These are phyloP conservation scores for Pipa parva DNA, from an alignment of 2,113 vertebrate species.

Conservation along the genomic window DNA sequence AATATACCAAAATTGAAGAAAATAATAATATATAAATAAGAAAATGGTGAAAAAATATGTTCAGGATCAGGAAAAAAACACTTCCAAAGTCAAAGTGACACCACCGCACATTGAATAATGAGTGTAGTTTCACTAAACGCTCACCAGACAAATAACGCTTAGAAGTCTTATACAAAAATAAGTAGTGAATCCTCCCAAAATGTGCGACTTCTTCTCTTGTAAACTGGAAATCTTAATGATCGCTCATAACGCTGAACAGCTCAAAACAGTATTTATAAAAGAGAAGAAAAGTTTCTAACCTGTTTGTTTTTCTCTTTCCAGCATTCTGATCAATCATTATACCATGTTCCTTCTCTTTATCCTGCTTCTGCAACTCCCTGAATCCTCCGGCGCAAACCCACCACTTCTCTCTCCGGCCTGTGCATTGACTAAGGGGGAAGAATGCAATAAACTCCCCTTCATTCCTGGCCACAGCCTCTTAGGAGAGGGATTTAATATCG, in stretches of 20 bases:
- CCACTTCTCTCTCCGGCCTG: slow-evolving; percentile 7
- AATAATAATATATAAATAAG: too few species aligned
- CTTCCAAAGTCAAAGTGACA: background rate
- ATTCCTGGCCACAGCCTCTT: slow-evolving; percentile 53
- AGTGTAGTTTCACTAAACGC: too few species aligned
- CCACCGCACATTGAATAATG: too few species aligned
- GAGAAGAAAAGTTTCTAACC: background rate
- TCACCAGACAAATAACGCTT: too few species aligned
- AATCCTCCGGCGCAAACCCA: background rate
- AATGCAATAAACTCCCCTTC: slow-evolving; percentile 39
- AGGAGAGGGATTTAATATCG: slow-evolving; percentile 54
- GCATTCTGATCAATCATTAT: background rate
- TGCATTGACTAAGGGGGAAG: background rate
- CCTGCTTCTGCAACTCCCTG: background rate
- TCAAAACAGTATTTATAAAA: background rate
- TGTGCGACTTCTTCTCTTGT: too few species aligned
- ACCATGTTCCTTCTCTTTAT: slow-evolving; percentile 8
- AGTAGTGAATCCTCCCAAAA: too few species aligned
- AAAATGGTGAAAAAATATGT: background rate
- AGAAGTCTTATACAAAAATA: too few species aligned
- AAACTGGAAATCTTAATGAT: too few species aligned
- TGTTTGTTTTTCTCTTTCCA: background rate
- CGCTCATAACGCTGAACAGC: too few species aligned
- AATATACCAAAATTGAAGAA: too few species aligned
- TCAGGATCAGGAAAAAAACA: background rate